Conservation (phyloP, 2,113 vertebrate species). For the Pelmatolapia mariae region DNA sequence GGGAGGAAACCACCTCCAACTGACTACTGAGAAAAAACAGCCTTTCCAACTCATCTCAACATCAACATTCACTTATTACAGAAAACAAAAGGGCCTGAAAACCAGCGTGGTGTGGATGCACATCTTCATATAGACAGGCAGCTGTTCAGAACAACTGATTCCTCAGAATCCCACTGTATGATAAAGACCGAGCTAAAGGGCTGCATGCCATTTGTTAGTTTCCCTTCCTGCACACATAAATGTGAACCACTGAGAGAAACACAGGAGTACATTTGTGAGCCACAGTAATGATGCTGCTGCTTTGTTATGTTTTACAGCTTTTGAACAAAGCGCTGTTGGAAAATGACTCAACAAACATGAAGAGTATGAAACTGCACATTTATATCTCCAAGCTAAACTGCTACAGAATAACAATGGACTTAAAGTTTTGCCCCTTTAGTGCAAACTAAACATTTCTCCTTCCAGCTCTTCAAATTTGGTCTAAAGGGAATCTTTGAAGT, state of each 20-base stretch:
- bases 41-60: not conserved
- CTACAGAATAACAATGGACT: not conserved
- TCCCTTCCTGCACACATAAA: not conserved
- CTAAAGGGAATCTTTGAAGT: not conserved
- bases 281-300: not conserved
- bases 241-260: not conserved
- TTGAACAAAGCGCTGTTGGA: not conserved
- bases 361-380: not conserved
- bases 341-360: not conserved
- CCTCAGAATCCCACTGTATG: not conserved
- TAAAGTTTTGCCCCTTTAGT: not conserved
- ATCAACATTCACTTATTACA: not conserved
- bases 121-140: not conserved
- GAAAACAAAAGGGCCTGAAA: not conserved
- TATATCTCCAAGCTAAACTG: not conserved
- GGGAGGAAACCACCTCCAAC: constrained; percentile 17
- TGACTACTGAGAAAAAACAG: not conserved
- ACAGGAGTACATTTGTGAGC: not conserved
- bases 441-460: not conserved
- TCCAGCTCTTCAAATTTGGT: not conserved
- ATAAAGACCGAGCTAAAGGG: not conserved
- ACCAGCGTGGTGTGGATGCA: not conserved
- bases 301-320: not conserved
- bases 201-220: not conserved
- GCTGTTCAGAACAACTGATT: not conserved